These are phyloP conservation scores for Paradoxurus hermaphroditus DNA, from an alignment of 2,113 vertebrate genomes.

Conservation along the genomic window DNA sequence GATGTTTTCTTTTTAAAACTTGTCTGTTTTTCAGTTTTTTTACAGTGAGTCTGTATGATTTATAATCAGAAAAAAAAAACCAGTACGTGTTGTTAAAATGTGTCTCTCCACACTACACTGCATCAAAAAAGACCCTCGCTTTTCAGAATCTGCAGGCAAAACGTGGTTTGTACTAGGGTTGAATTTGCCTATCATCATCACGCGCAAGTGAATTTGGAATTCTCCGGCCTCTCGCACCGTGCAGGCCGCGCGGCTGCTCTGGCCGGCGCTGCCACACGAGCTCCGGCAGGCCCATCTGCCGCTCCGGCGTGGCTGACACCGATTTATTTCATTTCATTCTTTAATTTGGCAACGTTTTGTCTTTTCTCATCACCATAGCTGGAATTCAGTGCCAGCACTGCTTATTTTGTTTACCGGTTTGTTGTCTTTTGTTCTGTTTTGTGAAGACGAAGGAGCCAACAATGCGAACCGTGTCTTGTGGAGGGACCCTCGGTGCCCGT, in stretches of 20 bases:
- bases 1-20: conserved; percentile 40
- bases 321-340: conserved; percentile 61
- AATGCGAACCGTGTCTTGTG: conserved; percentile 51
- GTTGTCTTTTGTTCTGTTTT: conserved; percentile 58
- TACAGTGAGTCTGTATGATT: background rate
- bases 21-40: conserved; percentile 6
- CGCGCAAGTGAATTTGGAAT: conserved; percentile 45
- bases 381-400: conserved; percentile 54
- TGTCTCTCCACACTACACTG: background rate
- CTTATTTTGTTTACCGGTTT: conserved; percentile 58
- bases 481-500: conserved; percentile 58
- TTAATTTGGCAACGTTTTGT: conserved; percentile 63
- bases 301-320: conserved; percentile 51
- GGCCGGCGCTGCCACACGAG: conserved; percentile 57
- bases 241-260: background rate
- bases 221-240: conserved; percentile 31
- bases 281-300: conserved; percentile 66
- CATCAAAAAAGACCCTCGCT: background rate
- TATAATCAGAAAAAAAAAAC: background rate
- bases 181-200: background rate
- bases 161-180: conserved; percentile 28
- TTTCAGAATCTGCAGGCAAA: conserved; percentile 52
- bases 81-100: conserved; percentile 23
- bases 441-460: conserved; percentile 25
- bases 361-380: conserved; percentile 52